These are phyloP conservation scores for Isichthys henryi DNA, from an alignment of 2,113 vertebrate genomes.

Conservation along the genomic window DNA sequence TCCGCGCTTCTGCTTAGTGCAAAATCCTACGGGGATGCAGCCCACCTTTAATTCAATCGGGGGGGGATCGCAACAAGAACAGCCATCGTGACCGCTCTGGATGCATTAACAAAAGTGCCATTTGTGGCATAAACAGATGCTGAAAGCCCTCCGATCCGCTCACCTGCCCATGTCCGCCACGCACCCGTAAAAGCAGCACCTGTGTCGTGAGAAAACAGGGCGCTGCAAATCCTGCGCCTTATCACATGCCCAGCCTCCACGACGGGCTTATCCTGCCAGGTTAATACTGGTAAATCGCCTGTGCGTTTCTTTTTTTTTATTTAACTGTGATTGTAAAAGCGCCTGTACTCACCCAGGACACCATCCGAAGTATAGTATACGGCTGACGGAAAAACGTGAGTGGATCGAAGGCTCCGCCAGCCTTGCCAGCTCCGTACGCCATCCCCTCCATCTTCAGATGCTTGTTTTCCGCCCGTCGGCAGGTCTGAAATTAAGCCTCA, in stretches of 20 bases:
- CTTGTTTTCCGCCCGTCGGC: constrained; percentile 27
- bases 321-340: background rate
- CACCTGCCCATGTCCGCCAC: background rate
- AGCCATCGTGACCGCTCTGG: background rate
- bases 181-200: background rate
- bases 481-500: constrained; percentile 27
- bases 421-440: constrained; percentile 87
- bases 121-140: background rate
- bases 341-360: constrained; percentile 81
- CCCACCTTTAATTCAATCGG: background rate
- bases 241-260: background rate
- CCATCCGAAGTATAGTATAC: constrained; percentile 79
- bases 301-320: background rate
- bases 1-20: background rate
- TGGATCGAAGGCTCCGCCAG: constrained; percentile 88
- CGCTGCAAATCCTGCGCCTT: background rate
- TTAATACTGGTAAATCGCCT: background rate
- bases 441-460: constrained; percentile 74
- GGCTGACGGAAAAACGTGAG: constrained; percentile 84
- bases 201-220: background rate
- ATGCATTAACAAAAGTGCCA: background rate
- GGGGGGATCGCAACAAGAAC: background rate
- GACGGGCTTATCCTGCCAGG: background rate
- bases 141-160: background rate
- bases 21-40: background rate